phyloP scores from a whole-genome alignment of 2,888 invertebrate species.

The Tuberolachnus salignus region DNA sequence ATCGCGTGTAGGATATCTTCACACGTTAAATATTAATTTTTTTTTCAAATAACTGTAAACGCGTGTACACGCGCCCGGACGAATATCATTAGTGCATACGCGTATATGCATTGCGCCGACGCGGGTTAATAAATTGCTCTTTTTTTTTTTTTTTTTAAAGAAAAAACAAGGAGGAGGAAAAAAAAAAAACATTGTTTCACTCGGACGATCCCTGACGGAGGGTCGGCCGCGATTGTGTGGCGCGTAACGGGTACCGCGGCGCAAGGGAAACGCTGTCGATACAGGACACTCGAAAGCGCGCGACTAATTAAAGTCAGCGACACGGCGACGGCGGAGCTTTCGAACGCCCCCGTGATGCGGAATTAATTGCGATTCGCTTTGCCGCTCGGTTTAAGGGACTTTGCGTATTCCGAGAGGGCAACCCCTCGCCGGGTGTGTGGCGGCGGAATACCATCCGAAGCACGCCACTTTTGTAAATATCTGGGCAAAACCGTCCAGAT shows the following conservation, averaged over 20 bases:
- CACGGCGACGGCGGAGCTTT: constrained; percentile 21
- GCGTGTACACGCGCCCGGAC: not conserved
- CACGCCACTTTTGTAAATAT: constrained; percentile 21
- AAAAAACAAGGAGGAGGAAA: not conserved
- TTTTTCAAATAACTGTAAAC: not conserved
- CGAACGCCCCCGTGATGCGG: constrained; percentile 39
- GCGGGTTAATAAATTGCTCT: not conserved
- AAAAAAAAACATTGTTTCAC: not conserved
- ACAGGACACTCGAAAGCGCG: constrained; percentile 42
- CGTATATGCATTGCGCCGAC: not conserved
- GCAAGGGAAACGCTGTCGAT: constrained; percentile 35
- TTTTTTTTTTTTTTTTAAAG: no score
- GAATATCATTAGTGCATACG: not conserved
- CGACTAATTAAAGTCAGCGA: constrained; percentile 51
- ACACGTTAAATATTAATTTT: not conserved
- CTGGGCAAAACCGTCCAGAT: not conserved
- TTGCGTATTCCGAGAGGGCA: not conserved
- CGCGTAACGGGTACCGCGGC: not conserved
- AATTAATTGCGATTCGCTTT: constrained; percentile 54
- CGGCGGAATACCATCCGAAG: constrained; percentile 4
- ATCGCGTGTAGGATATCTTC: not conserved
- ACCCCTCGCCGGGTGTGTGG: not conserved
- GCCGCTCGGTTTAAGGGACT: constrained; percentile 35
- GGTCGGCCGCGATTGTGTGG: not conserved
- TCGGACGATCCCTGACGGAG: constrained; percentile 12